Conservation (phyloP, 2,113 vertebrate species). For the Gorsachius goisagi region DNA sequence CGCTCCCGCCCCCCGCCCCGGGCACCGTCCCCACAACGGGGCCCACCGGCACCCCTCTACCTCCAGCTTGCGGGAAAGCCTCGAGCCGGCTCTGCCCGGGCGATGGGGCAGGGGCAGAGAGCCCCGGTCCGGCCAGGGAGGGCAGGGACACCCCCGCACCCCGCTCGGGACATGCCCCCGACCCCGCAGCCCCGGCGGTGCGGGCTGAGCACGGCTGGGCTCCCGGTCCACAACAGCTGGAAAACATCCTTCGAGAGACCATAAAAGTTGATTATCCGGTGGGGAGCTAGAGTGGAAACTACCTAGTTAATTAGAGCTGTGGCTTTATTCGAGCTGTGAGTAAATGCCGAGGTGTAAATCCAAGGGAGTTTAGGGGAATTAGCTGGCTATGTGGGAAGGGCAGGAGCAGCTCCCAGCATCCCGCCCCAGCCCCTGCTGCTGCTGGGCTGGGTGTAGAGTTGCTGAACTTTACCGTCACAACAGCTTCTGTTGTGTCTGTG, state of each 20-base stretch:
- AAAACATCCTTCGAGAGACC: conserved; percentile 16
- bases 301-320: conserved; percentile 71
- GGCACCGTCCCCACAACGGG: not conserved
- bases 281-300: not conserved
- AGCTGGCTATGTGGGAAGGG: conserved; percentile 52
- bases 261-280: conserved; percentile 41
- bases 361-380: conserved; percentile 74
- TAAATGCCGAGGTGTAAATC: conserved; percentile 78
- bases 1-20: too few relatives aligned
- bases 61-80: not conserved
- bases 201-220: not conserved
- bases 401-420: conserved; percentile 52
- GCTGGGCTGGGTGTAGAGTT: conserved; percentile 59
- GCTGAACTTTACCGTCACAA: conserved; percentile 63
- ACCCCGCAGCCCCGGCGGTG: not conserved
- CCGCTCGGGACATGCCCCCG: not conserved
- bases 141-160: too few relatives aligned
- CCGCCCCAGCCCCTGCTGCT: conserved; percentile 13
- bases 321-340: conserved; percentile 44
- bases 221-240: conserved; percentile 37
- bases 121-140: not conserved
- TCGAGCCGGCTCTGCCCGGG: not conserved
- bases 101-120: not conserved
- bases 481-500: conserved; percentile 74
- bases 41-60: not conserved